Evolutionary conservation across 2,113 vertebrate species (phyloP), one percentile per base, ranked within the genome.

Genomic region (Penelope pileata): DNA sequence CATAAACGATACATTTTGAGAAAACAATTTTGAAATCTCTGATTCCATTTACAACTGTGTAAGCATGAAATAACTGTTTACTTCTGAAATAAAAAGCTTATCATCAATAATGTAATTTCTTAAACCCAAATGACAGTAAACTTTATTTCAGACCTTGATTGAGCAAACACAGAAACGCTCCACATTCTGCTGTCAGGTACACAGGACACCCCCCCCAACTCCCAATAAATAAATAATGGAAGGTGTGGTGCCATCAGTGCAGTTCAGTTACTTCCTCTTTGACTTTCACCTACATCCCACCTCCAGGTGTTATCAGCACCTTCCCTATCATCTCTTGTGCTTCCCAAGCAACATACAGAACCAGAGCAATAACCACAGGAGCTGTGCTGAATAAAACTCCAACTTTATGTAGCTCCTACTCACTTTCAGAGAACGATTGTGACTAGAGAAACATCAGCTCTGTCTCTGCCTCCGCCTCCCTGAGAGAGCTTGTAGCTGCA

Each of bases 101-200:
- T 45, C 16, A 83, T 34, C 59, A 63, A 3, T 45, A 80, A 83
- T 1, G 67, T 29, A 51, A 76, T 17, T 51, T 26, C 17, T 29
- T 51, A 85, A 83, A 48, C 34, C 27, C 56, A 91, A 84, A 56
- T 29, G 16, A 76, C 43, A n/a, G 26, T 36, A 58, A 63, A 56
- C 75, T 83, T 91, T 94, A 91, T 85, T 93, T 79, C 58, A 60
- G 12, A 16, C 76, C 67, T 76, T 53, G 48, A 63, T 4, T 82
- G 10, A 43, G 21, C 12, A 73, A 48, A 24, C 60, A 30, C 10
- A 82, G 66, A 84, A 78, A 84, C 82, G 45, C 0, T 47, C 1
- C 34, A 43, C 53, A 4, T 3, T 14, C 18, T 17, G 59, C 38
- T 27, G 22, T 53, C 54, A 48, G 62, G 38, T 30, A 88, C 79